Evolutionary conservation across 2,113 vertebrate species (phyloP), one percentile per base, ranked within the genome.

Genomic region (Terrapene triunguis): DNA sequence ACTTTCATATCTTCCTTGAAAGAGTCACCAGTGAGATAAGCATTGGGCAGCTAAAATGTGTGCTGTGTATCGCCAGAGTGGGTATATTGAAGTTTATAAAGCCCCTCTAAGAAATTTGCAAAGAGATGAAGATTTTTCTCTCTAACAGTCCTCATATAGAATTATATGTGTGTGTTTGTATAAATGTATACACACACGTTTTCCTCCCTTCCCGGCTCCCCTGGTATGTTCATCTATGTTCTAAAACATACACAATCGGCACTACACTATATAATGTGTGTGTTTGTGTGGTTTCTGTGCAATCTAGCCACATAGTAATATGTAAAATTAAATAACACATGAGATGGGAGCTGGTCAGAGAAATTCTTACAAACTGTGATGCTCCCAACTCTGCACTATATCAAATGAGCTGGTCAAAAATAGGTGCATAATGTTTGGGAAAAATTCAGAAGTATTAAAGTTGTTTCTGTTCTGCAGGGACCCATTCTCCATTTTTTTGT

Each of bases 1-100:
- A 94, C 95, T 97, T 98, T 98, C 97, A 96, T 96, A 97, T 97
- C 92, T 97, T 89, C 91, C 90, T 95, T 93, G 94, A 55, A 92
- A 95, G 94, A 97, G 93, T 96, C 96, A 96, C 95, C 90, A 82
- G 95, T 7, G 72, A 96, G 97, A 91, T 97, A 97, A 97, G 96
- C 94, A 98, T 85, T 87, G 95, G 89, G 92, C 80, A 3, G 42
- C 69, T 51, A 80, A 9, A 81, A 94, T 51, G 57, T 16, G 82
- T 57, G 85, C 91, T 44, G 89, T 55, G 54, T 96, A 88, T 82
- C 96, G 96, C 91, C 95, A 92, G 80, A 92, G 89, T 94, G 94
- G 50, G 89, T 97, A 32, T 95, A 89, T 82, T 92, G 93, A 95
- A 98, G 96, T 96, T 95, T 80, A 94, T 97, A 97, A 95, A 97